A percentile compares a stretch with the other conserved stretches of the same genome.
Conservation (phyloP, 1,140 invertebrate species). For the Scaptomyza montana region DNA sequence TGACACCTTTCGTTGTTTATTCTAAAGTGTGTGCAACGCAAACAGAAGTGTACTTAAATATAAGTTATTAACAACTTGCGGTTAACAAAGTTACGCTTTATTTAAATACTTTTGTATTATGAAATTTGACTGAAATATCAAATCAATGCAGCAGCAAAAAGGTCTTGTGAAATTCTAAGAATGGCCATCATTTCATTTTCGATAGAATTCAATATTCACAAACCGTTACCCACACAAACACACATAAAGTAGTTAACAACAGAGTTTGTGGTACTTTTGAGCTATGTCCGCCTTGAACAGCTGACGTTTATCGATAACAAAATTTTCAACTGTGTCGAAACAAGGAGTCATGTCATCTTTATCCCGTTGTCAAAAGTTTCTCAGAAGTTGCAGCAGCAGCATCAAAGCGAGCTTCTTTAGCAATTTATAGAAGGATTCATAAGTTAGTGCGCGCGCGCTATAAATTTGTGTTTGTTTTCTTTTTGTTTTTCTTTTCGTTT, state of each 20-base stretch:
- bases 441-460: slow-evolving; percentile 57
- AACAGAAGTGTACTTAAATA: slow-evolving; percentile 23
- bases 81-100: slow-evolving; percentile 12
- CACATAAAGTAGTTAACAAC: background rate
- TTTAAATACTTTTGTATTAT: background rate
- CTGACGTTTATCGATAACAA: slow-evolving; percentile 28
- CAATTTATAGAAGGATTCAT: too few species aligned
- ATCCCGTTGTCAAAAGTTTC: background rate
- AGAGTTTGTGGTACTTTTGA: slow-evolving; percentile 10
- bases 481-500: slow-evolving; percentile 20
- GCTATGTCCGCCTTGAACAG: slow-evolving; percentile 11
- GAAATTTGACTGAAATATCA: too few species aligned
- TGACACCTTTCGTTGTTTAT: slow-evolving; percentile 34
- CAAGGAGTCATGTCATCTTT: background rate
- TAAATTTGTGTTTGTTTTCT: slow-evolving; percentile 9
- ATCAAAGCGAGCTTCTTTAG: background rate
- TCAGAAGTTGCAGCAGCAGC: background rate
- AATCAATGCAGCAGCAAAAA: too few species aligned
- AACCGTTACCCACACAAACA: background rate
- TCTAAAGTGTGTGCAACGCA: slow-evolving; percentile 16
- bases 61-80: slow-evolving; percentile 36
- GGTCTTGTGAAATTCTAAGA: too few species aligned
- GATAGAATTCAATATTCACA: too few species aligned
- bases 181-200: too few species aligned
- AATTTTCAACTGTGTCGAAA: background rate